Conservation (phyloP, 92 coral and sea anemone species). For the Umimayanthus kanabou region DNA sequence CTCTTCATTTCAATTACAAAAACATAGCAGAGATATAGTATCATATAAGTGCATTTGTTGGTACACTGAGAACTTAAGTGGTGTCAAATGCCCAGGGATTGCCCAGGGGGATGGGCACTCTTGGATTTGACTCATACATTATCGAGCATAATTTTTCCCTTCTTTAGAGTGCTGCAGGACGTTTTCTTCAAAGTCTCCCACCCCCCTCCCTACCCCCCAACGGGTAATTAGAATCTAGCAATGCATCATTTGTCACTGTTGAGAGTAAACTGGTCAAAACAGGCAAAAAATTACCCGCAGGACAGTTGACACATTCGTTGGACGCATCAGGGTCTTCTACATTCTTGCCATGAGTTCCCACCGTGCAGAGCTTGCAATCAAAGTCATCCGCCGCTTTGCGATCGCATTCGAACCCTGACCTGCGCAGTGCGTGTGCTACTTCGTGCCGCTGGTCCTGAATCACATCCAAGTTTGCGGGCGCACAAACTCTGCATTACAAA, state of each 20-base stretch:
- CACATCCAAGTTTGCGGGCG: slow-evolving; percentile 38
- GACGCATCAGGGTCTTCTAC: background rate
- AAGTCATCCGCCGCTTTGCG: slow-evolving; percentile 30
- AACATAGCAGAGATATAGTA: too few relatives aligned
- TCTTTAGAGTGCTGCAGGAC: too few relatives aligned
- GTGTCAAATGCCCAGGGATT: too few relatives aligned
- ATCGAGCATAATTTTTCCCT: too few relatives aligned
- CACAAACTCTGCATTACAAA: slow-evolving; percentile 43
- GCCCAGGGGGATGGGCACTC: too few relatives aligned
- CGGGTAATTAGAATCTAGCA: too few relatives aligned
- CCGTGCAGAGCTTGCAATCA: slow-evolving; percentile 45
- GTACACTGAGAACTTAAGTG: too few relatives aligned
- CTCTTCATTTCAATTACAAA: too few relatives aligned
- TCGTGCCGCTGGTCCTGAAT: slow-evolving; percentile 35
- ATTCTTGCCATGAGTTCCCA: slow-evolving; percentile 43
- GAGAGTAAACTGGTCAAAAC: background rate
- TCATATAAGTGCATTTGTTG: too few relatives aligned
- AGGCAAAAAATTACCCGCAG: slow-evolving; percentile 33
- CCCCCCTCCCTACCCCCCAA: too few relatives aligned
- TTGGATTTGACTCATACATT: too few relatives aligned
- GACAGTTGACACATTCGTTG: slow-evolving; percentile 23
- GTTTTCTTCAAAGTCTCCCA: too few relatives aligned
- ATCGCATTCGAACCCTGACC: slow-evolving; percentile 46
- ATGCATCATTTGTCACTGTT: background rate
- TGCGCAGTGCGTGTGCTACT: slow-evolving; percentile 34